Base-by-base conservation (phyloP, 2,113 vertebrate species). In the Urocynchramus pylzowi region DNA sequence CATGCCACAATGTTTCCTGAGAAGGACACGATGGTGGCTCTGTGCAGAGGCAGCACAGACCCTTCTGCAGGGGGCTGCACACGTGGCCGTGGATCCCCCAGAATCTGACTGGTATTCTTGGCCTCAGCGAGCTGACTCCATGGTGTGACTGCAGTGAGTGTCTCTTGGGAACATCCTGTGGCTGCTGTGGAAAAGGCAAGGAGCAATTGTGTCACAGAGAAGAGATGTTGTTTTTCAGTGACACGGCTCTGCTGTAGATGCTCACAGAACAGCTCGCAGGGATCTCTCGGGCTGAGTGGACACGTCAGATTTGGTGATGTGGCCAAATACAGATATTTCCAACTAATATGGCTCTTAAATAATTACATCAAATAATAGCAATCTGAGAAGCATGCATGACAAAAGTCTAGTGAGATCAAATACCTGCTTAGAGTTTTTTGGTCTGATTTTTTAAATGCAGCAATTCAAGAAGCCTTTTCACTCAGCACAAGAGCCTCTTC, bases 11-110 rank as follows among this genome's bases (percentile, higher is more conserved):
- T 49, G 21, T 75, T 80, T 75, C 8, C 59, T 47, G 53, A 63
- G 27, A 54, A 53, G 52, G 47, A 37, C 1, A 0, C 3, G 33
- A 41, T 11, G 87, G 73, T 83, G 54, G 47, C 31, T 54, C 49
- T 20, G 0, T 35, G 50, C 71, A 56, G 16, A 70, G 71, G 33
- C n/a, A 65, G 44, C 39, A 68, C 31, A 27, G 22, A 27, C 44
- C n/a, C 31, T 57, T 76, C 16, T 11, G 37, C 33, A 6, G 45
- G 39, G 22, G 10, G 16, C n/a, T 68, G 74, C 41, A 8, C 2
- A 0, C 3, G 2, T 1, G 10, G 60, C 41, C 1, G 1, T 2
- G 1, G 20, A 6, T 80, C 49, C 16, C 0, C 0, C 19, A 44
- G 45, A 57, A 63, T 60, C 59, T 73, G 63, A 31, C n/a, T 16